These are phyloP conservation scores for Cistogaster globosa DNA, from an alignment of 2,888 invertebrate genomes.

Conservation along the genomic window DNA sequence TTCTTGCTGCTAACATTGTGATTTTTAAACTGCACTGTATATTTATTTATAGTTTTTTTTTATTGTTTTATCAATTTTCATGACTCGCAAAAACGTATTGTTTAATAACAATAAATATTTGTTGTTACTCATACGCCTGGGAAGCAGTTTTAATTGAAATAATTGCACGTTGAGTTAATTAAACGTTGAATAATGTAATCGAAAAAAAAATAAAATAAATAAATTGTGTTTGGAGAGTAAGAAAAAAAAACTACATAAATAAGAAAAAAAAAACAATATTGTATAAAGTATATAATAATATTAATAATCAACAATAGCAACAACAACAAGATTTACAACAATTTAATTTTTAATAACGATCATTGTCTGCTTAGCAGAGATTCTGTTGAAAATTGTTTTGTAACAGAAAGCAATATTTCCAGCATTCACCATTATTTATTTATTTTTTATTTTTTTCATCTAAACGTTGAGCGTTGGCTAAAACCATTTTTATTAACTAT, in stretches of 20 bases:
- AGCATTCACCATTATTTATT: conserved; percentile 22
- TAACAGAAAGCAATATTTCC: conserved; percentile 22
- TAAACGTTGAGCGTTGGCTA: conserved; percentile 12
- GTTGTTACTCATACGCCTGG: conserved; percentile 80
- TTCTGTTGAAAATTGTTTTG: conserved; percentile 14
- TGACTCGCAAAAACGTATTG: conserved; percentile 58
- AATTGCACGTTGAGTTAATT: conserved; percentile 83
- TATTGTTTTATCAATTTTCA: conserved; percentile 61
- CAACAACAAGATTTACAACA: conserved; percentile 44
- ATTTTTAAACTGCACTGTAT: conserved; percentile 6
- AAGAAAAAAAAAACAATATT: conserved; percentile 30
- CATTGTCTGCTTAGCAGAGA: conserved; percentile 39
- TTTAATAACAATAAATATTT: conserved; percentile 62
- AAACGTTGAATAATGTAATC: conserved; percentile 83
- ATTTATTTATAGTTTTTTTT: conserved; percentile 28
- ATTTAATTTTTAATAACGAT: conserved; percentile 50
- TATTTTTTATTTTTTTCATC: not conserved
- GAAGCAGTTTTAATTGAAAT: conserved; percentile 83
- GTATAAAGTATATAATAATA: conserved; percentile 56
- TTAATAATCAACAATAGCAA: conserved; percentile 42
- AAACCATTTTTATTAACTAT: conserved; percentile 15
- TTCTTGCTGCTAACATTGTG: not conserved
- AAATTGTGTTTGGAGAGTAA: conserved; percentile 22
- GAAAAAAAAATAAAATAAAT: conserved; percentile 76
- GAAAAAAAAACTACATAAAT: not conserved